Base-by-base conservation (phyloP, 2,113 vertebrate species). In the Pituophis catenifer region DNA sequence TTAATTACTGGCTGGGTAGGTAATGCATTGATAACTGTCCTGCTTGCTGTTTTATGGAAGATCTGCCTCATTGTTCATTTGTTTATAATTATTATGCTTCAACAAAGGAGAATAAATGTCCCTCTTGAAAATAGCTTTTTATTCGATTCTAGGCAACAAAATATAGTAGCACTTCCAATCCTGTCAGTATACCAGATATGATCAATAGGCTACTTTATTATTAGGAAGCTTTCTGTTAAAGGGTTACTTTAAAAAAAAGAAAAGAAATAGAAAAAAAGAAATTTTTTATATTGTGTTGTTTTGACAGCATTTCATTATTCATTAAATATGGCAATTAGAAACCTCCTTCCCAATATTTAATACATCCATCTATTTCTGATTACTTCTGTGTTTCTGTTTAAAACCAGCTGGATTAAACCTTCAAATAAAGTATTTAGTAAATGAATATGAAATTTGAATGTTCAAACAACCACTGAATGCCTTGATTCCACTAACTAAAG, bases 1-100 rank as follows among this genome's bases (percentile, higher is more conserved):
- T 93, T 89, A 92, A 93, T 93, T 89, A 89, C 88, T 65, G 26
- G 88, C 70, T 93, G 89, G 92, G 92, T 89, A 57, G 26, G 54
- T 81, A 85, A 93, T 85, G 44, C 65, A 59, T 33, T 48, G 23
- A 59, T 58, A 93, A 89, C 65, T 33, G 88, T 89, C 53, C 88
- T 81, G 26, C 81, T 89, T 81, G 86, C 55, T 86, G 44, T 90
- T 86, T 89, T 12, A 59, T 90, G 88, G 87, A 89, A 85, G 88
- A 93, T 81, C n/a, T 87, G 86, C 59, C 1, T 89, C 88, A 81
- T 48, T 88, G 48, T 87, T 92, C 48, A 59, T 62, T 89, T 89
- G 87, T 44, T 17, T n/a, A 53, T 89, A 89, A 89, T 54, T 89
- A 89, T 92, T 62, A 54, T 53, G 26, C 55, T 59, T 55, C 38